phyloP scores from a whole-genome alignment of 2,113 vertebrate genomes.

The Pteruthius melanotis region DNA sequence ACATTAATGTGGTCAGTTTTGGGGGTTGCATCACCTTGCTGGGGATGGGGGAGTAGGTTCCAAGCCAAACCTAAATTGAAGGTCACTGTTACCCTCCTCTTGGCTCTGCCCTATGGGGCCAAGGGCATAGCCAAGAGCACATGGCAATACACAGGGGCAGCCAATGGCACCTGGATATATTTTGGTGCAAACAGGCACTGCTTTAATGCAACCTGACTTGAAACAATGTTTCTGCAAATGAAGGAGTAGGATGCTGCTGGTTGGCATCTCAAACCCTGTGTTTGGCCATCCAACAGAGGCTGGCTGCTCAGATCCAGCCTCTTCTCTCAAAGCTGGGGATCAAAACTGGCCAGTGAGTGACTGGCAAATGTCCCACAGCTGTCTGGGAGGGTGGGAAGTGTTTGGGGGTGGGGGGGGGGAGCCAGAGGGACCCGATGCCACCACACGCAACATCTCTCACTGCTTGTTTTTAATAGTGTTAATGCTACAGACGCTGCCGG shows the following conservation, averaged over 20 bases:
- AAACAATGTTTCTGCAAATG: slow-evolving; percentile 60
- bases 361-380: not conserved
- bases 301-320: not conserved
- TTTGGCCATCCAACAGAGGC: rapidly evolving
- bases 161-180: not conserved
- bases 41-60: not conserved
- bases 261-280: not conserved
- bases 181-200: rapidly evolving
- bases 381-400: not conserved
- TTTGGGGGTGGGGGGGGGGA: not conserved
- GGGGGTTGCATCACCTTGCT: not conserved
- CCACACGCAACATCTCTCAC: not conserved
- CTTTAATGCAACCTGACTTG: not conserved
- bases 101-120: not conserved
- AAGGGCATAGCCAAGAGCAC: not conserved
- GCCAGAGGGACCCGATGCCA: rapidly evolving
- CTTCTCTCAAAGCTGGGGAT: not conserved
- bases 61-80: not conserved
- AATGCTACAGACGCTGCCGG: not conserved
- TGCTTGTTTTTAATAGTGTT: slow-evolving; percentile 55
- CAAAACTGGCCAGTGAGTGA: not conserved
- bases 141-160: rapidly evolving
- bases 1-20: not conserved
- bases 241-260: not conserved
- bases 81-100: not conserved